phyloP scores from a whole-genome alignment of 2,797 vertebrate genomes.

The Acipenser transmontanus region DNA sequence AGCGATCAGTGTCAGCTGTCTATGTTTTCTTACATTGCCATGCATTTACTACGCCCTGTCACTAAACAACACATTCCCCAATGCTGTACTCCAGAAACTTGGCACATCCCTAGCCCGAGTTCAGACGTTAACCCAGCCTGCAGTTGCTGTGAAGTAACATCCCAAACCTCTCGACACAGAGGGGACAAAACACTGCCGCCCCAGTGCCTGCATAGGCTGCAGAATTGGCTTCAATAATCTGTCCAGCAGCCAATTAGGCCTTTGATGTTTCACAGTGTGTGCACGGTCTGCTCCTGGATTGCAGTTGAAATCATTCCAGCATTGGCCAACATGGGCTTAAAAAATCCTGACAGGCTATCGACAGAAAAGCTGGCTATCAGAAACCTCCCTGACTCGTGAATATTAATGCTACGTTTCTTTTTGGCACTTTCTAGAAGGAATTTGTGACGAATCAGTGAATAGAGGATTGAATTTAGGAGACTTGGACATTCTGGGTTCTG shows the following conservation, averaged over 20 bases:
- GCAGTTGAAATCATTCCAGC: slow-evolving; percentile 7
- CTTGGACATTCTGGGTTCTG: too few species aligned
- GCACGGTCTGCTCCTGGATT: background rate
- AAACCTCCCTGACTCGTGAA: too few species aligned
- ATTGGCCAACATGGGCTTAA: slow-evolving; percentile 9
- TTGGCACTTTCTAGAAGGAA: too few species aligned
- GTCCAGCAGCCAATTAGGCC: slow-evolving; percentile 10
- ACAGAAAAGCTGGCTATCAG: too few species aligned
- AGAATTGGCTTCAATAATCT: slow-evolving; percentile 10
- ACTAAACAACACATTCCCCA: background rate
- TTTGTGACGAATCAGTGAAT: too few species aligned
- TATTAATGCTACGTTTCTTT: too few species aligned
- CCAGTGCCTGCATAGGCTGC: background rate
- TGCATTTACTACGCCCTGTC: background rate
- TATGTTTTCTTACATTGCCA: background rate
- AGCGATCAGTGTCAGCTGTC: background rate
- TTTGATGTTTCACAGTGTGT: slow-evolving; percentile 10
- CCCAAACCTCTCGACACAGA: background rate
- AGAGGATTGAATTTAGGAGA: too few species aligned
- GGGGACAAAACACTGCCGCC: slow-evolving; percentile 4
- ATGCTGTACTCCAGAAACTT: background rate
- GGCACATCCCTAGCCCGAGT: background rate
- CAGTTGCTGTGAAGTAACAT: background rate
- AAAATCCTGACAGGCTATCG: background rate
- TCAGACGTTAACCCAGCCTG: background rate